phyloP scores from a whole-genome alignment of 30 jellyfish, hydroid and myxozoan genomes.

The Turritopsis rubra region DNA sequence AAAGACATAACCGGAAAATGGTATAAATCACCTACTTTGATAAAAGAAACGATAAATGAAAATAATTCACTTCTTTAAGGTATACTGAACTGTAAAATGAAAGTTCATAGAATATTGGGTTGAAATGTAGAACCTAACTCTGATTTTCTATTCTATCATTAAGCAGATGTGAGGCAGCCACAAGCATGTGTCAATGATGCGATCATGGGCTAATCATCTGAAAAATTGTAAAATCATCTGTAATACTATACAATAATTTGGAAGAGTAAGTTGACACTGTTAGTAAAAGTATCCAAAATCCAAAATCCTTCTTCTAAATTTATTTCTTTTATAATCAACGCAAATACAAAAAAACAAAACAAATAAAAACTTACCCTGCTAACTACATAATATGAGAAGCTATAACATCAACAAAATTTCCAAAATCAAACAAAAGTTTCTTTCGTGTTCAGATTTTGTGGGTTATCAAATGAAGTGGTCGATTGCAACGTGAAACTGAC shows the following conservation, averaged over 20 bases:
- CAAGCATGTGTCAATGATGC: neutral
- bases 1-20: too few species aligned
- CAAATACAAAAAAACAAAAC: neutral
- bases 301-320: neutral
- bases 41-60: too few species aligned
- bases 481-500: neutral
- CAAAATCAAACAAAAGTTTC: neutral
- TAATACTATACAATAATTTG: neutral
- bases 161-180: neutral
- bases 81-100: too few species aligned
- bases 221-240: neutral
- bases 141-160: too few species aligned
- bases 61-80: too few species aligned
- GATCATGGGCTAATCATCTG: neutral
- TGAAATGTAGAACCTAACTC: too few species aligned
- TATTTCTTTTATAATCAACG: too few species aligned
- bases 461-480: neutral
- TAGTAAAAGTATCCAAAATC: neutral
- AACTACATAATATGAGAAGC: neutral
- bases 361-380: neutral
- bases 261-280: neutral
- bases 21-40: too few species aligned
- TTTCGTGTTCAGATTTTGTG: neutral
- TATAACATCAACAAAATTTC: neutral
- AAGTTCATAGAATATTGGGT: too few species aligned